A percentile compares a stretch with the other conserved stretches of the same genome.
Conservation (phyloP, 2,113 vertebrate genomes). For the Odocoileus virginianus region DNA sequence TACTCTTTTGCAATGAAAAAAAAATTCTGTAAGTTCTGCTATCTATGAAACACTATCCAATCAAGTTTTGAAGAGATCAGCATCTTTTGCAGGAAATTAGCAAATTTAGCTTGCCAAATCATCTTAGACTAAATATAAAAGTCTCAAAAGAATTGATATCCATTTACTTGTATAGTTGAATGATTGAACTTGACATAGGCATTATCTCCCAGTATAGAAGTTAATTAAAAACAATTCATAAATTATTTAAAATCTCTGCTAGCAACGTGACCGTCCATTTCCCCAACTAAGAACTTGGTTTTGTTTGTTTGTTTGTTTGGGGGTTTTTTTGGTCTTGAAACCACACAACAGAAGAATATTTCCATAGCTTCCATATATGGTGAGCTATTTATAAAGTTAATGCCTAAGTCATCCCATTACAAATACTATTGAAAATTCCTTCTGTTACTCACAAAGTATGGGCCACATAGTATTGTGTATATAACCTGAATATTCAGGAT, state of each 20-base stretch:
- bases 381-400: background rate
- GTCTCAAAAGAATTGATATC: background rate
- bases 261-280: background rate
- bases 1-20: slow-evolving; percentile 38
- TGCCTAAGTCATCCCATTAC: background rate
- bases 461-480: background rate
- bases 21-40: background rate
- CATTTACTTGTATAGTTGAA: background rate
- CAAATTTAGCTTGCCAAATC: slow-evolving; percentile 21
- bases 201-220: background rate
- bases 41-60: slow-evolving; percentile 19
- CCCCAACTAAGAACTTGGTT: background rate
- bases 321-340: background rate
- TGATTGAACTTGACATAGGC: background rate
- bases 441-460: background rate
- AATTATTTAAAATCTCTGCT: background rate
- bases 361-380: background rate
- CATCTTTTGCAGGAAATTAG: slow-evolving; percentile 49
- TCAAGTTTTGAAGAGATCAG: slow-evolving; percentile 39
- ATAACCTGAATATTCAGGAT: background rate
- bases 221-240: background rate
- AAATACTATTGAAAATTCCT: slow-evolving; percentile 4
- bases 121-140: background rate
- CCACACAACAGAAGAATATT: background rate
- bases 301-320: background rate